phyloP scores from a whole-genome alignment of 1,140 invertebrate genomes.

The Nasonia vitripennis region DNA sequence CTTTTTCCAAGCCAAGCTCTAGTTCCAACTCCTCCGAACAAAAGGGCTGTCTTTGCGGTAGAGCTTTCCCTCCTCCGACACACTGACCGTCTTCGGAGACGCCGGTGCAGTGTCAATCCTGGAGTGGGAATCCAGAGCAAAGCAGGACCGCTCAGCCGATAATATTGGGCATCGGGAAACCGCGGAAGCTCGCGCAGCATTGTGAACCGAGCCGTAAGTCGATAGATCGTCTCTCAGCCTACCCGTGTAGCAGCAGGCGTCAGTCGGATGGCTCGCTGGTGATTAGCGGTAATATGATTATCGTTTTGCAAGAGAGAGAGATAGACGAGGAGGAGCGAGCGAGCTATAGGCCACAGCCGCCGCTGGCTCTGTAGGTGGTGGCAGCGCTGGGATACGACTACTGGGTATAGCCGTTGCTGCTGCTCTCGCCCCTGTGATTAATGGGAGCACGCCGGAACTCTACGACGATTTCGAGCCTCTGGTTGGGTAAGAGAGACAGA shows the following conservation, averaged over 20 bases:
- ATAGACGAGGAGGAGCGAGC: not conserved
- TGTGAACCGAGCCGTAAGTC: conserved; percentile 35
- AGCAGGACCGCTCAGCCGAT: not conserved
- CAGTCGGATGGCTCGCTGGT: conserved; percentile 21
- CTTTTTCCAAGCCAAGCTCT: no score
- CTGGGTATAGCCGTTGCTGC: conserved; percentile 13
- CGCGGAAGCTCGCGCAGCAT: conserved; percentile 23
- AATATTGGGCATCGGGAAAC: conserved; percentile 7
- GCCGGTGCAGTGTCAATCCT: not conserved
- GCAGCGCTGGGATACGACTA: not conserved
- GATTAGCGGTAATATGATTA: conserved; percentile 51
- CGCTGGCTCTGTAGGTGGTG: not conserved
- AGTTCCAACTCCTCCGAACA: no score
- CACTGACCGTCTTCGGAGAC: not conserved
- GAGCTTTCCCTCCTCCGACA: not conserved
- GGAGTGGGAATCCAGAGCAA: not conserved
- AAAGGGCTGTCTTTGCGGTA: not conserved
- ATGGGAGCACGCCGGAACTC: conserved; percentile 33
- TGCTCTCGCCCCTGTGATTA: conserved; percentile 44
- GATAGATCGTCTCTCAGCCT: conserved; percentile 4
- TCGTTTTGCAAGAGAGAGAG: conserved; percentile 30
- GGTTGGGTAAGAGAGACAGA: conserved; percentile 7
- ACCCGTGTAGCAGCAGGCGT: not conserved
- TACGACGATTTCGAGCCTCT: conserved; percentile 30
- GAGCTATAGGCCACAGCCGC: not conserved